Evolutionary conservation across 2,797 vertebrate genomes (phyloP).

Genomic region (Hydrophis major): DNA sequence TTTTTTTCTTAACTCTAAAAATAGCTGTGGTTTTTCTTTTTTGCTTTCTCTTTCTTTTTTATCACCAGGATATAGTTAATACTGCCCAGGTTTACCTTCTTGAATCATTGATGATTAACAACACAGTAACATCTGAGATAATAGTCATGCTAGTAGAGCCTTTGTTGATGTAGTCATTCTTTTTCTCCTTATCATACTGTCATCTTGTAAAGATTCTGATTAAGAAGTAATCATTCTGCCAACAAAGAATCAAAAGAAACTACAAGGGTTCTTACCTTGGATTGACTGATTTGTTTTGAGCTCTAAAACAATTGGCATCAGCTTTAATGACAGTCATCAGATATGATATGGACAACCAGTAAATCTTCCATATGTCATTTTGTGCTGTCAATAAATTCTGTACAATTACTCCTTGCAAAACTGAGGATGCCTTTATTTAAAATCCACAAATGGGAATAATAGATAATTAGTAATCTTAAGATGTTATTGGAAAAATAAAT

Average conservation of each 20-base stretch:
- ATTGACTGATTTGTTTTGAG: not conserved
- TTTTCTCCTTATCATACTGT: not conserved
- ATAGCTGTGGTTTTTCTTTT: not conserved
- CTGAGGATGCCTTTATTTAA: not conserved
- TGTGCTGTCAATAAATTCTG: not conserved
- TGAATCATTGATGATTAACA: not conserved
- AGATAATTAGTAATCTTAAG: not conserved
- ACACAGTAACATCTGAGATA: not conserved
- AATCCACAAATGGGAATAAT: not conserved
- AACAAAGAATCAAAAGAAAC: not conserved
- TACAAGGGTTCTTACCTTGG: not conserved
- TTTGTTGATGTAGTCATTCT: not conserved
- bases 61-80: not conserved
- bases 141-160: not conserved
- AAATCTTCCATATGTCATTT: not conserved
- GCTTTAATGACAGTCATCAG: not conserved
- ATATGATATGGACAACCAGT: not conserved
- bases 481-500: not conserved
- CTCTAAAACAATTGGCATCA: not conserved
- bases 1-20: not conserved
- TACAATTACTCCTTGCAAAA: not conserved
- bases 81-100: not conserved
- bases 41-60: not conserved
- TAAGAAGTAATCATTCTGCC: not conserved
- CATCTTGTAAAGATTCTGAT: not conserved